Evolutionary conservation across 2,113 vertebrate genomes (phyloP), one percentile per base, ranked within the genome.

Genomic region (Ictidomys tridecemlineatus): DNA sequence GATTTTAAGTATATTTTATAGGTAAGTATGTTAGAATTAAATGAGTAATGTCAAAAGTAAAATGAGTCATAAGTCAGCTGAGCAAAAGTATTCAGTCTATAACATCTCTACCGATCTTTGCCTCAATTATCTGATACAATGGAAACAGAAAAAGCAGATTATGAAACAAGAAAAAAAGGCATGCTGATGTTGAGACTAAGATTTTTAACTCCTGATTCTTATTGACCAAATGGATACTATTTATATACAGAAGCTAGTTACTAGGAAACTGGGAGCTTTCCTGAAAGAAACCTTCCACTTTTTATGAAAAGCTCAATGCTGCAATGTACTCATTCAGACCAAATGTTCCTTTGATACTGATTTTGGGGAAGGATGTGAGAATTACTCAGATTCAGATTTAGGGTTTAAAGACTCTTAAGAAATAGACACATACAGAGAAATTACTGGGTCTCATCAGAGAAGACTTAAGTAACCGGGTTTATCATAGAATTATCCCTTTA

Each of bases 131-230:
- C 79, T 70, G 58, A 4, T 84, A 95, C 92, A 51, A 92, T 84
- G 30, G 34, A 32, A 22, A 83, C 0, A 93, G 9, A 20, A 79
- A 56, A 89, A 82, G 39, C 28, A 85, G 13, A 67, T 39, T 22
- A 67, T 42, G 9, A 96, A 94, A 76, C 39, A 78, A 78, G 76
- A 82, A 82, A 94, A 61, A 91, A 91, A 45, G 30, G 18, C 28
- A 73, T 32, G 20, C 79, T 84, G 92, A 90, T 88, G 42, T 58
- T 26, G 63, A 91, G 39, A 74, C 37, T 51, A 12, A 51, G 12
- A 51, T 51, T 93, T 93, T 89, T 53, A 97, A 92, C 37, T 92
- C 45, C 65, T 76, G 30, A 89, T 89, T 77, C 74, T 84, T 65
- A 26, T 2, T 84, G 28, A 69, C 39, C 63, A 80, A 65, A 92